Conservation (phyloP, 2,113 vertebrate genomes). For the Brachyistius frenatus region DNA sequence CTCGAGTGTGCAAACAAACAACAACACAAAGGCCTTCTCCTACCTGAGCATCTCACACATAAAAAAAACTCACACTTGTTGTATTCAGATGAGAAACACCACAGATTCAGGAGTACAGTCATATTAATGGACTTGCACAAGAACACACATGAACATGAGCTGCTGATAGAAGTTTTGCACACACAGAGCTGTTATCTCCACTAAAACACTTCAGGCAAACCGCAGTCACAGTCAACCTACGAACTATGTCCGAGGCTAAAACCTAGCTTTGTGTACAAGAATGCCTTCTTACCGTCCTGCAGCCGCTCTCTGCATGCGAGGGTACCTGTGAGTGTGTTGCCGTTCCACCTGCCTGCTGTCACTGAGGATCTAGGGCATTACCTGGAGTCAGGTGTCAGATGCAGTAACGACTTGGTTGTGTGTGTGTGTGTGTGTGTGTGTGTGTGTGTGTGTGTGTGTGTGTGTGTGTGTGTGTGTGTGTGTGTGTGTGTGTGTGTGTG, state of each 20-base stretch:
- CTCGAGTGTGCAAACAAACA: conserved; percentile 19
- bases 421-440: conserved; percentile 36
- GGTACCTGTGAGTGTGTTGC: conserved; percentile 62
- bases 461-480: background rate
- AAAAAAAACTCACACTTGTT: background rate
- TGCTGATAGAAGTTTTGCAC: background rate
- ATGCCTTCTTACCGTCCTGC: conserved; percentile 79
- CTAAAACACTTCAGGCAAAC: background rate
- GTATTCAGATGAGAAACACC: background rate
- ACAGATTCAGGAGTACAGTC: background rate
- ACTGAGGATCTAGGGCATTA: conserved; percentile 84
- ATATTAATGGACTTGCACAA: background rate
- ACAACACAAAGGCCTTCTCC: conserved; percentile 12
- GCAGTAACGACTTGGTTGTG: conserved; percentile 57
- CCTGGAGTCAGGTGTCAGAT: conserved; percentile 87
- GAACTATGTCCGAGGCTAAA: background rate
- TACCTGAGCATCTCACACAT: conserved; percentile 2
- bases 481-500: background rate
- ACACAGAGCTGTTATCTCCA: background rate
- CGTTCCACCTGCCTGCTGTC: conserved; percentile 85
- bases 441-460: background rate
- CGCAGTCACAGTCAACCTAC: background rate
- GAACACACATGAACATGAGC: background rate
- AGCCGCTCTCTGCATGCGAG: conserved; percentile 52
- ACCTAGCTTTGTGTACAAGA: conserved; percentile 34